Percentiles rank a stretch among this genome's conserved stretches.
phyloP scores from a whole-genome alignment of 2,113 vertebrate species.

The Meleagris gallopavo region DNA sequence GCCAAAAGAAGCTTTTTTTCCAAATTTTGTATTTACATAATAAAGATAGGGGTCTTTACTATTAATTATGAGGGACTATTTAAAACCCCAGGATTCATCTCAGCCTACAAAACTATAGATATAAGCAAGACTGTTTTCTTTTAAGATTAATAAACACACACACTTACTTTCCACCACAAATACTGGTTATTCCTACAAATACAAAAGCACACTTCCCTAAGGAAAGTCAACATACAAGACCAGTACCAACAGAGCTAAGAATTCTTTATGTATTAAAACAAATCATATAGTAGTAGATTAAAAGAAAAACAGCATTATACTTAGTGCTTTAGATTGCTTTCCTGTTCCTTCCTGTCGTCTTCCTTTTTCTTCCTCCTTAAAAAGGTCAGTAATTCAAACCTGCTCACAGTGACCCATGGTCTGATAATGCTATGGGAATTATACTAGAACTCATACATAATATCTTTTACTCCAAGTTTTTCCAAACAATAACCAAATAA shows the following conservation, averaged over 20 bases:
- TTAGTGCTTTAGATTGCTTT: not conserved
- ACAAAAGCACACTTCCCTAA: not conserved
- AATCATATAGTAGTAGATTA: not conserved
- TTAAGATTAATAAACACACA: not conserved
- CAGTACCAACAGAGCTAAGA: not conserved
- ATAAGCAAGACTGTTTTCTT: not conserved
- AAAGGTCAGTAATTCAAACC: not conserved
- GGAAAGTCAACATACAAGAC: not conserved
- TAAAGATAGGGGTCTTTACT: not conserved
- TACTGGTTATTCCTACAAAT: not conserved
- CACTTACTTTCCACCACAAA: not conserved
- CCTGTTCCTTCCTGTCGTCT: not conserved
- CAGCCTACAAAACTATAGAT: not conserved
- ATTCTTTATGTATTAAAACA: not conserved
- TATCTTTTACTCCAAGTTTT: not conserved
- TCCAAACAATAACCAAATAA: not conserved
- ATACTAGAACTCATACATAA: not conserved
- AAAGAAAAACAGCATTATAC: not conserved
- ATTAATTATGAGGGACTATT: not conserved
- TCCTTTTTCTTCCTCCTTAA: not conserved
- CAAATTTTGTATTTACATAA: not conserved
- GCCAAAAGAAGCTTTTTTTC: not conserved
- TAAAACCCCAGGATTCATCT: not conserved
- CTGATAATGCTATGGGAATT: not conserved
- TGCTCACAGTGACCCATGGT: not conserved